Evolutionary conservation across 2,888 invertebrate genomes (phyloP), one percentile per base, ranked within the genome.

Genomic region (Pollenia angustigena): DNA sequence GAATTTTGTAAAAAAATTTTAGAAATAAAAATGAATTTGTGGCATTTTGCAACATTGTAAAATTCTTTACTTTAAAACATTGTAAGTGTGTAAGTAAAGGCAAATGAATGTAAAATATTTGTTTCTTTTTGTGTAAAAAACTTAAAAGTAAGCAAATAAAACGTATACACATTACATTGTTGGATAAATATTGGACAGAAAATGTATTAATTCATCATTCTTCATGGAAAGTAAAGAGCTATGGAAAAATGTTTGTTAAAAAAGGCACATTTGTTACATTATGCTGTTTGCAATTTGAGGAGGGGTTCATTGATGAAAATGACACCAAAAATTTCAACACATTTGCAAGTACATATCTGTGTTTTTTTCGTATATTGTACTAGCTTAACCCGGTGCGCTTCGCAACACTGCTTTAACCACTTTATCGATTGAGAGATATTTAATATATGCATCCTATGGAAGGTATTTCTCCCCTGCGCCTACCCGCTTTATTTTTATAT

Each of bases 1-100:
- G 16, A 44, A 48, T 50, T 42, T 32, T 32, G 4, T 32, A 32
- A 32, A 32, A 23, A 23, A 23, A 2, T 44, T 54, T 1, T 23
- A 40, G 46, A 11, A 3, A 18, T 62, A 56, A 16, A 42, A 58
- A 16, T 60, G 10, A 40, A 8, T 48, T 52, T 69, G 46, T 54
- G 16, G 62, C 56, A 84, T 58, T 56, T 82, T 83, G 83, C 87
- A 84, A 88, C 80, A 85, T 71, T 76, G 89, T 85, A 84, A 85
- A 78, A 14, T 74, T 64, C 69, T 62, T 82, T 60, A 69, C 56
- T 71, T 79, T 76, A 83, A 66, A 86, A 75, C 72, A 58, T 84
- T 79, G 79, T 87, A 62, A 82, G 69, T 83, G 52, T 79, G 79
- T 87, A 62, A 82, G 69, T 32, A 32, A 32, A 6, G 81, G 46